Percentiles rank a stretch among this genome's conserved stretches.
phyloP scores from a whole-genome alignment of 1,140 invertebrate genomes.

The Drosophila tani region DNA sequence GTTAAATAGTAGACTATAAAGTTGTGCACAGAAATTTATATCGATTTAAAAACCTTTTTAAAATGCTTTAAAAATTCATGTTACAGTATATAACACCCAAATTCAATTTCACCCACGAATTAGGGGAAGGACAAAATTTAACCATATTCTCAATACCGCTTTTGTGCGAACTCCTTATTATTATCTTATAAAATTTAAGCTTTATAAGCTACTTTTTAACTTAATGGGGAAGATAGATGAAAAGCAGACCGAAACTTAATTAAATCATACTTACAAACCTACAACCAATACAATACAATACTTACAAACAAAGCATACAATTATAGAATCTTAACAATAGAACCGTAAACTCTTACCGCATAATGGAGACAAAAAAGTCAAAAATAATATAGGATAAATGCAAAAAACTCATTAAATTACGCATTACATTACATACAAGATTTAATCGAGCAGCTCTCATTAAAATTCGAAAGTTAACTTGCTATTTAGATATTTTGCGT shows the following conservation, averaged over 20 bases:
- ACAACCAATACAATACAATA: slow-evolving; percentile 8
- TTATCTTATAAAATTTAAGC: neutral
- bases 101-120: too few relatives aligned
- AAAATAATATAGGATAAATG: slow-evolving; percentile 4
- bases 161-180: neutral
- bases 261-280: slow-evolving; percentile 7
- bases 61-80: too few relatives aligned
- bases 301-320: slow-evolving; percentile 6
- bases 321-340: slow-evolving; percentile 17
- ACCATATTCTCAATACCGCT: neutral
- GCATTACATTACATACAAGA: neutral
- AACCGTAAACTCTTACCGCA: slow-evolving; percentile 5
- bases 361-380: neutral
- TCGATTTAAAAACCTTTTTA: neutral
- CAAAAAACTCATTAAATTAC: slow-evolving; percentile 5
- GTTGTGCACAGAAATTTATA: neutral
- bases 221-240: neutral
- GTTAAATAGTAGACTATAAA: slow-evolving; percentile 5
- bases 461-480: neutral
- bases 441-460: neutral
- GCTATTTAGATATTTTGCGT: neutral
- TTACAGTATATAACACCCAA: too few relatives aligned
- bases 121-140: too few relatives aligned
- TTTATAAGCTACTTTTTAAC: slow-evolving; percentile 4
- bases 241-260: slow-evolving; percentile 2